Conservation (phyloP, 2,113 vertebrate species). For the Bubo bubo region DNA sequence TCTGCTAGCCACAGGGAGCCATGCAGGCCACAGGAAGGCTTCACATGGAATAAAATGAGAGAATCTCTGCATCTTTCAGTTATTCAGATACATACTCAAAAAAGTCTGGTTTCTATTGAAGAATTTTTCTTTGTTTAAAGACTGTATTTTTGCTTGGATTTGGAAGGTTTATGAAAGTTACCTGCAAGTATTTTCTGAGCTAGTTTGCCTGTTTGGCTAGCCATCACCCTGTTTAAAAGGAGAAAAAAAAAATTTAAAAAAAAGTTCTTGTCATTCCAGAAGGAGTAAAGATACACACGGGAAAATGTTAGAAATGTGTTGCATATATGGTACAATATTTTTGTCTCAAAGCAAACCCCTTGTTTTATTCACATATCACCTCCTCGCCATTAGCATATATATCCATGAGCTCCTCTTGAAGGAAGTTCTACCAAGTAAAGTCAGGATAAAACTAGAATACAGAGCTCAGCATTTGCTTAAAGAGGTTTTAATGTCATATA, state of each 20-base stretch:
- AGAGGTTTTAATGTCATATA: neutral
- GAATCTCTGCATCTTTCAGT: neutral
- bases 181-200: neutral
- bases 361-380: neutral
- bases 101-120: neutral
- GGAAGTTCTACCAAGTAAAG: neutral
- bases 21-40: neutral
- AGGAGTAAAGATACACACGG: neutral
- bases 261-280: neutral
- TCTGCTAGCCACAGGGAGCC: neutral
- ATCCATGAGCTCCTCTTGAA: neutral
- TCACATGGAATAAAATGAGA: neutral
- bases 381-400: neutral
- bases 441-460: neutral
- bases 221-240: neutral
- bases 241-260: neutral
- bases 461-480: neutral
- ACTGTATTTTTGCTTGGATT: neutral
- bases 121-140: neutral
- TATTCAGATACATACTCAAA: neutral
- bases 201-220: neutral
- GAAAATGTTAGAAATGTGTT: neutral
- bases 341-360: accelerated
- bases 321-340: neutral
- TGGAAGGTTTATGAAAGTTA: neutral